These are phyloP conservation scores for Drosophila ohnishii DNA, from an alignment of 1,140 invertebrate genomes.

Conservation along the genomic window DNA sequence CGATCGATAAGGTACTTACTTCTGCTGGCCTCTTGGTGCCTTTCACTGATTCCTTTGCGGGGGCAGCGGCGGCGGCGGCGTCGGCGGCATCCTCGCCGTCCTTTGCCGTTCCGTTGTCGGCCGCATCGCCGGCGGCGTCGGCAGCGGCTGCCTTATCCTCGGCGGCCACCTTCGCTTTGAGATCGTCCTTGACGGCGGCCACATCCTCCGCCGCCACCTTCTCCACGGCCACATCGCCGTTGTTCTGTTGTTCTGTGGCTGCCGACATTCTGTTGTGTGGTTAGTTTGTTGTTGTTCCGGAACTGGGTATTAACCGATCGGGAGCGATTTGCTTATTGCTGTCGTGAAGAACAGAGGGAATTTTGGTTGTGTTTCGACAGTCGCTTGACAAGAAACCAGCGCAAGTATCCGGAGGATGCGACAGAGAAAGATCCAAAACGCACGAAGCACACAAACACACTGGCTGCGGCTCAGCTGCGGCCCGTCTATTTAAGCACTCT, in stretches of 20 bases:
- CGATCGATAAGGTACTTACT: conserved; percentile 66
- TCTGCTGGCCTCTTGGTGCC: conserved; percentile 82
- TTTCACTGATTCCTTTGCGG: conserved; percentile 78
- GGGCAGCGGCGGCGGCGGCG: conserved; percentile 67
- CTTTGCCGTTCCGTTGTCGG: conserved; percentile 79
- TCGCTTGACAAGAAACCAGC: conserved; percentile 55
- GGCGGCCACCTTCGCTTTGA: conserved; percentile 76
- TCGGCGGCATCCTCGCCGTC: conserved; percentile 68
- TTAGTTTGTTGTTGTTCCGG: conserved; percentile 49
- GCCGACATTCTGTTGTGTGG: conserved; percentile 75
- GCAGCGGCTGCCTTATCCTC: conserved; percentile 72
- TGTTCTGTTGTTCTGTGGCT: conserved; percentile 82
- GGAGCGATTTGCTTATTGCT: conserved; percentile 47
- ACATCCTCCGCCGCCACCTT: conserved; percentile 76
- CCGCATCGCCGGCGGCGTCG: conserved; percentile 69
- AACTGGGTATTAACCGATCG: conserved; percentile 22
- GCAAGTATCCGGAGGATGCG: conserved; percentile 60
- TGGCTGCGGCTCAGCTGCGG: conserved; percentile 58
- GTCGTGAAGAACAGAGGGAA: conserved; percentile 47
- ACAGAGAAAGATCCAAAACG: conserved; percentile 70
- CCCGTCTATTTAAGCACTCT: conserved; percentile 69
- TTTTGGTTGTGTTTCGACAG: conserved; percentile 57
- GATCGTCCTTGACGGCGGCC: conserved; percentile 76
- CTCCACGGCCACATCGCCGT: conserved; percentile 81
- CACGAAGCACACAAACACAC: conserved; percentile 80